phyloP scores from a whole-genome alignment of 1,140 invertebrate species.

The Brachystomella parvula region DNA sequence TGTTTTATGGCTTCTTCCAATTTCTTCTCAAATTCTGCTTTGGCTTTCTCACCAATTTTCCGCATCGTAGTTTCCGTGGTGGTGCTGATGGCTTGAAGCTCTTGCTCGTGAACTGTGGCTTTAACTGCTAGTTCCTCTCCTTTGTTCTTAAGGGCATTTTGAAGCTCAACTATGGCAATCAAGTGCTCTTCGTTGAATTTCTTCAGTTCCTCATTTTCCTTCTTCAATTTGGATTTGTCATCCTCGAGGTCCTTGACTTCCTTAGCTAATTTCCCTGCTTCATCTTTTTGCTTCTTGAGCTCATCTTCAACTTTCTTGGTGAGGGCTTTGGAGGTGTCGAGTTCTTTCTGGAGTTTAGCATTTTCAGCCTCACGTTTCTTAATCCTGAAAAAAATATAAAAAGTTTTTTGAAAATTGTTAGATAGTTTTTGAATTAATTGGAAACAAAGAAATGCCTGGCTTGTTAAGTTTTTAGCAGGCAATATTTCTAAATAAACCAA shows the following conservation, averaged over 20 bases:
- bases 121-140: conserved; percentile 4
- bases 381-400: neutral
- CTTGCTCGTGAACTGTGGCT: conserved; percentile 11
- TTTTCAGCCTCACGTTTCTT: neutral
- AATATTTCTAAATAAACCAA: too few species aligned
- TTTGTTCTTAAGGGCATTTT: conserved; percentile 3
- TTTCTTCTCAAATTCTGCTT: conserved; percentile 14
- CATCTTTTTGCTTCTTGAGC: neutral
- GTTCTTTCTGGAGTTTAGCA: neutral
- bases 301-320: neutral
- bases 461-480: too few species aligned
- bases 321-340: neutral
- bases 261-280: neutral
- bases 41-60: conserved; percentile 7
- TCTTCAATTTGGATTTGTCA: neutral
- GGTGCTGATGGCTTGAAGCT: neutral
- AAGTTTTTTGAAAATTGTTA: too few species aligned
- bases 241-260: neutral
- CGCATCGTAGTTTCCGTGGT: neutral
- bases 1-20: conserved; percentile 13
- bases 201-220: conserved; percentile 1
- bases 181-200: conserved; percentile 4
- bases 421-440: too few species aligned
- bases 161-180: neutral
- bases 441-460: too few species aligned